Evolutionary conservation across 2,113 vertebrate species (phyloP).

Genomic region (Gadus macrocephalus): DNA sequence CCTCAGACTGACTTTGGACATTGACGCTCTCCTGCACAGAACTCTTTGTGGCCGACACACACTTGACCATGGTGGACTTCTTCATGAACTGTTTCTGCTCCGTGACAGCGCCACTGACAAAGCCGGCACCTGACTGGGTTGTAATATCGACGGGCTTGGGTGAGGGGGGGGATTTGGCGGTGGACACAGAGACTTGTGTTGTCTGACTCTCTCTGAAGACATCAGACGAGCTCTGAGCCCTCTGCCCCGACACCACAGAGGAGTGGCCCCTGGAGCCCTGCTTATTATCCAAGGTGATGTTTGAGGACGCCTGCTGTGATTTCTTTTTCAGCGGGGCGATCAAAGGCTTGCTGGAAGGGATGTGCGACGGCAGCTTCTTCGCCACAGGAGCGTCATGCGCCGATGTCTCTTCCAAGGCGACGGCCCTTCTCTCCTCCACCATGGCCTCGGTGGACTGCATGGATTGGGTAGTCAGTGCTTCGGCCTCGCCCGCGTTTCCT

Average conservation of each 20-base stretch:
- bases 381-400: slow-evolving; percentile 19
- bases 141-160: slow-evolving; percentile 32
- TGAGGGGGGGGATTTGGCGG: slow-evolving; percentile 23
- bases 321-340: slow-evolving; percentile 62
- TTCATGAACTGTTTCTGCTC: slow-evolving; percentile 61
- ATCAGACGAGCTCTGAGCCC: slow-evolving; percentile 22
- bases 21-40: slow-evolving; percentile 53
- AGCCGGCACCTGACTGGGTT: slow-evolving; percentile 39
- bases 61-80: slow-evolving; percentile 52
- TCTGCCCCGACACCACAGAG: slow-evolving; percentile 16
- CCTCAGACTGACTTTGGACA: slow-evolving; percentile 52
- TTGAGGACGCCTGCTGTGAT: slow-evolving; percentile 37
- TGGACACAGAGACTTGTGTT: slow-evolving; percentile 13
- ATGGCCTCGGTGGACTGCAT: slow-evolving; percentile 30
- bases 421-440: slow-evolving; percentile 25
- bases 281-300: slow-evolving; percentile 45
- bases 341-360: slow-evolving; percentile 60
- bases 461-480: slow-evolving; percentile 12
- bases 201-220: slow-evolving; percentile 38
- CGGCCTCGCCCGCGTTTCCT: slow-evolving; percentile 30
- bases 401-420: slow-evolving; percentile 27
- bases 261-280: slow-evolving; percentile 17
- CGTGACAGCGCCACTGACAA: slow-evolving; percentile 37
- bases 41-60: slow-evolving; percentile 53
- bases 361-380: slow-evolving; percentile 50